Evolutionary conservation across 2,888 invertebrate species (phyloP), one percentile per base, ranked within the genome.

Genomic region (Empis livida): DNA sequence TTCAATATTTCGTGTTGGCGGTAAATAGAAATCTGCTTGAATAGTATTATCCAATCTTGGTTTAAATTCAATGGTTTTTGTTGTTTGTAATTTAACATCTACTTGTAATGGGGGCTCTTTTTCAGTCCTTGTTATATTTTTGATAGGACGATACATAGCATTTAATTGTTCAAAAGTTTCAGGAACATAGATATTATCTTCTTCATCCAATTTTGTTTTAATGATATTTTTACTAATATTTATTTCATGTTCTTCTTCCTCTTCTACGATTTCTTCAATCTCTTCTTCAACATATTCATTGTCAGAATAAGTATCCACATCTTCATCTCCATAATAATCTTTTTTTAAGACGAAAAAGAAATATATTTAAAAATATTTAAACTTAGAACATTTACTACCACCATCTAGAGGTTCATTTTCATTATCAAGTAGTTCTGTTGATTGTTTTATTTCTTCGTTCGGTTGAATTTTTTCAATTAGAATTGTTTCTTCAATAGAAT

Each of bases 101-200:
- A 17, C 13, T 11, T 17, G 16, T 17, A 11, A 10, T 17, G 5
- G 1, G 2, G 39, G 37, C 8, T 71, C 44, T 68, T 69, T 51
- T 67, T 70, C 27, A 68, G 53, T 51, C 46, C 51, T 50, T 43
- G 46, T 45, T 49, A 46, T 27, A 43, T 44, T 43, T 44, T 46
- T 37, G 40, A 57, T 61, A 38, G 60, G 45, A 38, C 56, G 57
- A 49, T 64, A 65, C 61, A 64, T 57, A 43, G 59, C 57, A 42
- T 61, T 63, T 6, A 67, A 57, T 47, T 67, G 58, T 53, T 68
- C 65, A 49, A 67, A 68, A 3, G 63, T 64, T 49, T 62, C 61
- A 0, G 63, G 63, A 31, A 57, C 53, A 54, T 64, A 65, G 46
- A 56, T 56, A 15, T 55, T 42, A 51, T 58, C 64, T 38, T 67